These are phyloP conservation scores for Drosophila atroscutellata DNA, from an alignment of 2,888 invertebrate genomes.

Conservation along the genomic window DNA sequence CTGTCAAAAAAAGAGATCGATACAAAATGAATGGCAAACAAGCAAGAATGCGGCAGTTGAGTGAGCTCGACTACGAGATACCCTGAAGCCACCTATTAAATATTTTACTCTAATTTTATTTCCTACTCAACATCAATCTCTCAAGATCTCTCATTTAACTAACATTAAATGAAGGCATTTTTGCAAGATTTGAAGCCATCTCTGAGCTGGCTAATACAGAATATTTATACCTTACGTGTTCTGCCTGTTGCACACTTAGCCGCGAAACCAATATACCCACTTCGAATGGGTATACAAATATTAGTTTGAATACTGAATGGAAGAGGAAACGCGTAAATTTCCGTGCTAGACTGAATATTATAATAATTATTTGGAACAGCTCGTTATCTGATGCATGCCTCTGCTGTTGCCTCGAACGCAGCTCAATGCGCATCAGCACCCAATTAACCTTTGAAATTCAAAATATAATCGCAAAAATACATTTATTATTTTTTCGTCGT, in stretches of 20 bases:
- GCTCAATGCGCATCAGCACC: conserved; percentile 46
- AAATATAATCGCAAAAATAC: background rate
- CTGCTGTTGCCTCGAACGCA: conserved; percentile 5
- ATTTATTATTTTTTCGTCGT: conserved; percentile 11
- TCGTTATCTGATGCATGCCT: conserved; percentile 41
- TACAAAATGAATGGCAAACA: conserved; percentile 15
- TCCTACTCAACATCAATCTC: background rate
- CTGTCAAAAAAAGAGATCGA: background rate
- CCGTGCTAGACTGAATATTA: conserved; percentile 14
- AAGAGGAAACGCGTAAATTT: background rate
- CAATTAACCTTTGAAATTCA: conserved; percentile 69
- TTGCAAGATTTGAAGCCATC: too few species aligned
- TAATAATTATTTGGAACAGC: conserved; percentile 30
- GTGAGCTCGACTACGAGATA: background rate
- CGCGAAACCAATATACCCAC: background rate
- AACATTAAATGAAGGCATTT: too few species aligned
- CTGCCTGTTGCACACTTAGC: background rate
- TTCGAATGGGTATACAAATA: background rate
- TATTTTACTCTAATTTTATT: background rate
- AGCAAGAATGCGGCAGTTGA: background rate
- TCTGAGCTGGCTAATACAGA: background rate
- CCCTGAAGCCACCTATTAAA: background rate
- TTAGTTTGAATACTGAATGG: background rate
- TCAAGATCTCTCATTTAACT: too few species aligned
- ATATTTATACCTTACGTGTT: background rate